Evolutionary conservation across 2,113 vertebrate species (phyloP).

Genomic region (Mobula hypostoma): DNA sequence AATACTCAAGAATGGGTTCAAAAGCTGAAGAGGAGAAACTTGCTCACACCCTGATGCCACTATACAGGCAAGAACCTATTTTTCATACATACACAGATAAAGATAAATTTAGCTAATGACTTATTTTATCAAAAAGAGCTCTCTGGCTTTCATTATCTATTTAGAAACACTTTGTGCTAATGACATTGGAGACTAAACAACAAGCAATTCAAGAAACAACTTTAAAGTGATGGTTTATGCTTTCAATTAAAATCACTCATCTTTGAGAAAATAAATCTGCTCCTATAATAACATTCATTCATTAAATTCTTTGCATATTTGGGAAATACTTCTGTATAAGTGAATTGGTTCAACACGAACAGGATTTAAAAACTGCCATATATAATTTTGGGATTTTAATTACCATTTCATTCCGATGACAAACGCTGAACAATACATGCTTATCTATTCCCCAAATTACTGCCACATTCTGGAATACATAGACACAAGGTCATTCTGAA

Average conservation of each 20-base stretch:
- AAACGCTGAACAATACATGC: constrained; percentile 40
- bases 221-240: constrained; percentile 29
- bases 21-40: neutral
- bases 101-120: neutral
- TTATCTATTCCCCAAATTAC: constrained; percentile 57
- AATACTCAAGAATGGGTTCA: neutral
- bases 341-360: constrained; percentile 16
- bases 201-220: neutral
- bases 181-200: constrained; percentile 24
- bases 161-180: neutral
- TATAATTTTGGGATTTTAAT: constrained; percentile 39
- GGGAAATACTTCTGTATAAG: neutral
- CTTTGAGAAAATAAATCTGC: neutral
- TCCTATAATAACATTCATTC: constrained; percentile 11
- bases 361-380: constrained; percentile 14
- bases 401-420: constrained; percentile 45
- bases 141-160: constrained; percentile 22
- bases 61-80: neutral
- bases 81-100: neutral
- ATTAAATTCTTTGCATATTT: constrained; percentile 25
- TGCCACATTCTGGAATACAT: constrained; percentile 53
- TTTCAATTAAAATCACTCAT: constrained; percentile 34
- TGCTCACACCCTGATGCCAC: neutral
- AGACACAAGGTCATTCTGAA: constrained; percentile 40
- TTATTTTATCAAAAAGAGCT: neutral